Percentiles rank a stretch among this genome's conserved stretches.
Evolutionary conservation across 1,140 invertebrate species (phyloP).

Genomic region (Drosophila asahinai): DNA sequence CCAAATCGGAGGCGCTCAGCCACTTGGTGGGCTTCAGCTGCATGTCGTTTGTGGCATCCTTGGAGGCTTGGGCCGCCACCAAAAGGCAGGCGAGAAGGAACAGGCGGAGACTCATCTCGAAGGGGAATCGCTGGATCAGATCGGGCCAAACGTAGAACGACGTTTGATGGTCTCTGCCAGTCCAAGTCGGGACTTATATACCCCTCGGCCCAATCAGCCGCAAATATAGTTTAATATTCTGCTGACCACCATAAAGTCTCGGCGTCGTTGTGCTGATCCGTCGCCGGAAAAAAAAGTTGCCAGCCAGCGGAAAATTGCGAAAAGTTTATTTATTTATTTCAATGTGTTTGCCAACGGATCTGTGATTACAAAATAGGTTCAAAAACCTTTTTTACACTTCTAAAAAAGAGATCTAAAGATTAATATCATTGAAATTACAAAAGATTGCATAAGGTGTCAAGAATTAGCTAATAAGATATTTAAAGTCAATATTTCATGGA

Average conservation of each 20-base stretch:
- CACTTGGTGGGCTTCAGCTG: slow-evolving; percentile 73
- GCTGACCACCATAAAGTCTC: slow-evolving; percentile 34
- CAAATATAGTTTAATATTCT: slow-evolving; percentile 14
- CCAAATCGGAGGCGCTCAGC: slow-evolving; percentile 61
- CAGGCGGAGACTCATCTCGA: slow-evolving; percentile 62
- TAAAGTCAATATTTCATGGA: no score
- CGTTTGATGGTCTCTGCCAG: slow-evolving; percentile 58
- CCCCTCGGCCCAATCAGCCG: not conserved
- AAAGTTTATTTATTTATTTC: slow-evolving; percentile 9
- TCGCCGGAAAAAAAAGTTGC: slow-evolving; percentile 13
- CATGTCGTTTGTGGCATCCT: slow-evolving; percentile 32
- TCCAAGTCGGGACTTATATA: slow-evolving; percentile 51
- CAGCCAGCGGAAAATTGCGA: slow-evolving; percentile 28
- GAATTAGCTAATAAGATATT: not conserved
- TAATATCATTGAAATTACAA: no score
- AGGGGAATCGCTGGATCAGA: slow-evolving; percentile 19
- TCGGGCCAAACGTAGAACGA: slow-evolving; percentile 67
- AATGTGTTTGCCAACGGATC: slow-evolving; percentile 18
- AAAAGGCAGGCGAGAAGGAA: slow-evolving; percentile 73
- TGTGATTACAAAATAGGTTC: slow-evolving; percentile 36
- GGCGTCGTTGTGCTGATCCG: slow-evolving; percentile 21
- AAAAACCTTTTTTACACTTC: slow-evolving; percentile 22
- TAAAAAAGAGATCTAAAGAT: not conserved
- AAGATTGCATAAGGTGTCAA: no score
- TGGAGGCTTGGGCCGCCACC: slow-evolving; percentile 55